phyloP scores from a whole-genome alignment of 2,888 invertebrate genomes.

The Phytoseiulus persimilis region DNA sequence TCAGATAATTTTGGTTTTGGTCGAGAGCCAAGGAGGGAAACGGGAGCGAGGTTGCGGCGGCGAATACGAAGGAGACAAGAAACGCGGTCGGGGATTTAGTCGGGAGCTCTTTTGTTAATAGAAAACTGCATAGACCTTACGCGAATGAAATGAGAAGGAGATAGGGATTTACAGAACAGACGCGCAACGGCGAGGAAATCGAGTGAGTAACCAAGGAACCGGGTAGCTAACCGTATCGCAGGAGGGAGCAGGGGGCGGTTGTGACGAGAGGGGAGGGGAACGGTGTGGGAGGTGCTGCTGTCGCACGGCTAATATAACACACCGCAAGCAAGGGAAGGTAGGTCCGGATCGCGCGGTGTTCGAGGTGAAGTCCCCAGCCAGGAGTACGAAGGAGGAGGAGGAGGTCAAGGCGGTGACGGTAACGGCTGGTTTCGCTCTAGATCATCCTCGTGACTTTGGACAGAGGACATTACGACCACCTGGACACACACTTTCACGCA shows the following conservation, averaged over 20 bases:
- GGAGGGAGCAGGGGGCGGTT: background rate
- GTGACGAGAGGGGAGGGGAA: background rate
- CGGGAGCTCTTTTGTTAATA: conserved; percentile 13
- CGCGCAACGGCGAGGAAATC: background rate
- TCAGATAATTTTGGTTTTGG: conserved; percentile 23
- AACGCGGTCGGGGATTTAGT: conserved; percentile 14
- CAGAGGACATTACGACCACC: conserved; percentile 38
- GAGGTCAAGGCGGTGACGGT: background rate
- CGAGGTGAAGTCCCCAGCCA: background rate
- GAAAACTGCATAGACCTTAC: conserved; percentile 28
- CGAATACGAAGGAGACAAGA: background rate
- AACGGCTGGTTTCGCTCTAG: conserved; percentile 34
- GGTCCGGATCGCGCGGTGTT: background rate
- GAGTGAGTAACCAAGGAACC: background rate
- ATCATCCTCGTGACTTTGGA: conserved; percentile 33
- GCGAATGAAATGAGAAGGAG: background rate
- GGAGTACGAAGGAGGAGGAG: background rate
- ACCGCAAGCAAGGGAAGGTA: background rate
- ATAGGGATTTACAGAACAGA: background rate
- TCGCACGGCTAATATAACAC: background rate
- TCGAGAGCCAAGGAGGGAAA: background rate
- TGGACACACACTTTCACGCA: conserved; percentile 1
- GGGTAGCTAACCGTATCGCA: background rate
- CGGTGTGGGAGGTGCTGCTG: background rate
- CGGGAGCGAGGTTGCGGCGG: conserved; percentile 7